A percentile compares a stretch with the other conserved stretches of the same genome.
Evolutionary conservation across 1,140 invertebrate genomes (phyloP).

Genomic region (Meloidogyne exigua): DNA sequence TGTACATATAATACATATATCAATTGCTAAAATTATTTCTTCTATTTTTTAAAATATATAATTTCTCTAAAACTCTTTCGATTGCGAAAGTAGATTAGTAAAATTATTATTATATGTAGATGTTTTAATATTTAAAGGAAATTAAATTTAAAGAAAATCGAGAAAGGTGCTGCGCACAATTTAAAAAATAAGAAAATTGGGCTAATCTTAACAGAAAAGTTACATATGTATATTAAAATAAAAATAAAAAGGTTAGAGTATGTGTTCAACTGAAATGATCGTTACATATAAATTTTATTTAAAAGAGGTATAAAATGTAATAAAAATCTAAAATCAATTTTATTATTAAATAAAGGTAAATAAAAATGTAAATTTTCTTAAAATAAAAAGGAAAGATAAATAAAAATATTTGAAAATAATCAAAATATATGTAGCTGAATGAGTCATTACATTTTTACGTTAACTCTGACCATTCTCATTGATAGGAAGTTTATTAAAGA

Average conservation of each 20-base stretch:
- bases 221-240: no score
- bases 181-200: not conserved
- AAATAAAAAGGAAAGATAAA: no score
- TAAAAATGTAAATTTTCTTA: no score
- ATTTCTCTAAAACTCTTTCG: not conserved
- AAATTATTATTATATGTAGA: not conserved
- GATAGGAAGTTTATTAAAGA: no score
- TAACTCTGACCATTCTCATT: no score
- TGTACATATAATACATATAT: no score
- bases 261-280: not conserved
- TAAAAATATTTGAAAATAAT: no score
- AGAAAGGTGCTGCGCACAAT: not conserved
- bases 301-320: not conserved
- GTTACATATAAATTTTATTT: not conserved
- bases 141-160: not conserved
- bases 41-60: not conserved
- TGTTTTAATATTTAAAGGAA: not conserved
- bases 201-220: not conserved
- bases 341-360: no score
- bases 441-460: no score
- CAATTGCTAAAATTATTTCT: not conserved
- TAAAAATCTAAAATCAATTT: not conserved
- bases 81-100: conserved; percentile 1
- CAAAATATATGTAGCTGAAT: no score
- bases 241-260: not conserved